Base-by-base conservation (phyloP, 2,797 vertebrate genomes). In the Thalassophryne amazonica region DNA sequence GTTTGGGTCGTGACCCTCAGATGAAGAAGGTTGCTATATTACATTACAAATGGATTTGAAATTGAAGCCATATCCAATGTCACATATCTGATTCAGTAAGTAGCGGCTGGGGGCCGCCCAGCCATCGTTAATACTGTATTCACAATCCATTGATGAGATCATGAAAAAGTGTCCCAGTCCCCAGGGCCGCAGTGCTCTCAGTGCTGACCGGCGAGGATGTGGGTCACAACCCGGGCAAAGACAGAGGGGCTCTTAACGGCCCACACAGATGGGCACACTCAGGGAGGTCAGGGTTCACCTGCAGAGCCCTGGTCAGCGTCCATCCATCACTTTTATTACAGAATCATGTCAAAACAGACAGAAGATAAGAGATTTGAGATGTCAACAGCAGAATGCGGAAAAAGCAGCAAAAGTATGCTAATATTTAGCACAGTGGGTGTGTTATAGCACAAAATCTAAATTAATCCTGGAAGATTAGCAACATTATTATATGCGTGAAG, bases 251-350 rank as follows among this genome's bases (percentile, higher is more conserved):
- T 87, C 83, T 88, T 84, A 85, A 68, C 40, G 23, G 79, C 64
- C 61, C 56, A 68, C 83, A 83, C 86, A 87, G 85, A 87, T 87
- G 88, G 86, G 80, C 61, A 46, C 62, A 43, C 54, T 57, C 30
- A 43, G 48, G 55, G 71, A 84, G 90, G 89, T 91, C 90, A 92
- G 80, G 87, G 91, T 87, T 91, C 91, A 89, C 87, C 84, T 89
- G 89, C 46, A 76, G 85, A 85, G 82, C 79, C 79, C 76, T 83
- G 87, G 84, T 87, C 87, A 84, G 69, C 55, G 49, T 81, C 78
- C 81, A 90, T 91, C 81, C 83, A 89, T 91, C 89, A 92, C 81
- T 83, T 91, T 92, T 91, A 92, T 88, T 74, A 76, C 69, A 21
- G 34, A 39, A 48, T 22, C 58, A 41, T 80, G 83, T 74, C 86